Base-by-base conservation (phyloP, 2,888 invertebrate genomes). In the Polyommatus icarus region DNA sequence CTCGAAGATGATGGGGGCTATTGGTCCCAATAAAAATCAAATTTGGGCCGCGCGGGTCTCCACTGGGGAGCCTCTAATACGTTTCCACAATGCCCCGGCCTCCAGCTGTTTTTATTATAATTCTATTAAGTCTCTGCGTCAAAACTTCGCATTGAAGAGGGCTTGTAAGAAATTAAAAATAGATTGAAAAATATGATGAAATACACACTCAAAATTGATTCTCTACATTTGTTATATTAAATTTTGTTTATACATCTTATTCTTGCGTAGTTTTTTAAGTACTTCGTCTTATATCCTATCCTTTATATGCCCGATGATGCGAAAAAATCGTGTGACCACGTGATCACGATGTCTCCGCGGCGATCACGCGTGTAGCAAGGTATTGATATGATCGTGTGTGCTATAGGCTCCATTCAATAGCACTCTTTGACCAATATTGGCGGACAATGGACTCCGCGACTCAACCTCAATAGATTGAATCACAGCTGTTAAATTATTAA, bases 11-110 rank as follows among this genome's bases (percentile, higher is more conserved):
- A 92, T 91, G 89, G 90, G 92, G 93, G 91, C 90, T 86, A 91
- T 92, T 90, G 89, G 83, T 82, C 82, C 86, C 86, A 92, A 92
- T 93, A 88, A 91, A 92, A 92, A 89, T 90, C 91, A 90, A 89
- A 92, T 93, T 92, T 89, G 84, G 83, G 80, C 81, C 81, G 78
- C 81, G 71, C 80, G 81, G 61, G 78, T 78, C 78, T 54, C 81
- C 81, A 78, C 81, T 71, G 79, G 71, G 29, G 46, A 54, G 77
- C 71, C 36, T 77, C 20, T 40, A 67, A 76, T 71, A 75, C 18
- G 20, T 76, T 46, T 24, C 46, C 50, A 71, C 50, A 50, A 71
- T 18, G 46, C 71, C 40, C 29, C 36, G 24, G 76, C n/a, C 32
- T 40, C 54, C 36, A 61, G 61, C 61, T 36, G 59, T 61, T 76